These are phyloP conservation scores for Dendrolimus houi DNA, from an alignment of 2,888 invertebrate genomes.

Conservation along the genomic window DNA sequence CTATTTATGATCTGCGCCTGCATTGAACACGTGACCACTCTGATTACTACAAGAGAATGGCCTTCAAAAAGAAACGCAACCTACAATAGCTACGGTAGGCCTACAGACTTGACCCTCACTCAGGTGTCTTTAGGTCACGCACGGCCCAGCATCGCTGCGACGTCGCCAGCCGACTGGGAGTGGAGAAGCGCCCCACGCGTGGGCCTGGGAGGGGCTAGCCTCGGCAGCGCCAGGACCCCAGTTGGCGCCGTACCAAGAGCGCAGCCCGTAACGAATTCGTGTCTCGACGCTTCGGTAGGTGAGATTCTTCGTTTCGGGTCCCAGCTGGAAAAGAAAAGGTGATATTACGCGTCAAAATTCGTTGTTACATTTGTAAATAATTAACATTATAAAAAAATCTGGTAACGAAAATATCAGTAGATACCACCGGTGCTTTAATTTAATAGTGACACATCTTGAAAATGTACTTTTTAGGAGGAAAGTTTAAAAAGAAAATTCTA, in stretches of 20 bases:
- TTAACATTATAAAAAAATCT: no score
- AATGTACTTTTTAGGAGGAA: no score
- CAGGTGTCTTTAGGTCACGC: slow-evolving; percentile 72
- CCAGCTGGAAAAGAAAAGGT: slow-evolving; percentile 79
- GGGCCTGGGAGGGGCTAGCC: slow-evolving; percentile 50
- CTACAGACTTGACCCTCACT: slow-evolving; percentile 31
- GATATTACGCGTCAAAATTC: no score
- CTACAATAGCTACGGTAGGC: neutral
- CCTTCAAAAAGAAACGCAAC: neutral
- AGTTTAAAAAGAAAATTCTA: no score
- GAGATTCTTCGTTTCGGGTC: slow-evolving; percentile 94
- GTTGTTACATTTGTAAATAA: no score
- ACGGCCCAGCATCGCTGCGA: slow-evolving; percentile 78
- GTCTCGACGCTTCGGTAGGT: slow-evolving; percentile 92
- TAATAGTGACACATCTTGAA: no score
- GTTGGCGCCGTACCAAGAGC: slow-evolving; percentile 53
- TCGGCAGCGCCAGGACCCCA: slow-evolving; percentile 64
- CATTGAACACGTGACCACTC: no score
- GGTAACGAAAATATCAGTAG: no score
- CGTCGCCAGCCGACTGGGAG: slow-evolving; percentile 80
- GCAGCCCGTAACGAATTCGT: slow-evolving; percentile 84
- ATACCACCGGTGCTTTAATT: no score
- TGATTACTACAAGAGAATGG: neutral
- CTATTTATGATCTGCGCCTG: no score
- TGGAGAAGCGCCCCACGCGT: slow-evolving; percentile 68